Evolutionary conservation across 2,797 vertebrate genomes (phyloP), one percentile per base, ranked within the genome.

Genomic region (Ctenosaura bakeri): DNA sequence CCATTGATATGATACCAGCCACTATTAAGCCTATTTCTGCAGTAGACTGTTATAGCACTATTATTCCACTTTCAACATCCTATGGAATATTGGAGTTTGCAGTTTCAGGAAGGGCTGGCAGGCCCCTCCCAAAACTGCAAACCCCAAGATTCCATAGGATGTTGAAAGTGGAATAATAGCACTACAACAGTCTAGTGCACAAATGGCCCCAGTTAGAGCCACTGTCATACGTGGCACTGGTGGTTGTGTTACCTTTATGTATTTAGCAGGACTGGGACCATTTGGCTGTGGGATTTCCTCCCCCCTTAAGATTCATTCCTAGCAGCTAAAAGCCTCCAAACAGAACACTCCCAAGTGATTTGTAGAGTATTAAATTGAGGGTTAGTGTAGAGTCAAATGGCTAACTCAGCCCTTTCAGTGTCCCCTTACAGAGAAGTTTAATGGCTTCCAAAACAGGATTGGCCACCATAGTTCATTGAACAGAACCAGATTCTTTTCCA

Each of bases 401-500:
- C 90, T 77, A 87, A 78, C 10, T 16, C 88, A 95, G 96, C 94
- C 93, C 87, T 93, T 94, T 94, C 89, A 89, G 71, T 35, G 42
- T 73, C 80, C 59, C 59, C 91, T 80, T 90, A 94, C 93, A 95
- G 95, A 96, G 96, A 96, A 95, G 94, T 91, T 89, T 95, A 93
- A 94, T 81, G 90, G 88, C 92, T 96, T 96, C 92, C 93, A 90
- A 90, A 96, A 86, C 86, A 92, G 92, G 56, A 87, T 93, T 78
- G 0, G 0, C 88, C 90, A 86, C 83, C 92, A 92, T 91, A 95
- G 93, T 93, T 93, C 92, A 69, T 88, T 86, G 91, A 92, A 90
- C 81, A 90, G 92, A 92, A 91, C 86, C 90, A 71, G 93, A 96
- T 88, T 92, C 87, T 88, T 50, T 89, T 91, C 92, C 88, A 86